Evolutionary conservation across 2,113 vertebrate species (phyloP).

Genomic region (Panthera tigris): DNA sequence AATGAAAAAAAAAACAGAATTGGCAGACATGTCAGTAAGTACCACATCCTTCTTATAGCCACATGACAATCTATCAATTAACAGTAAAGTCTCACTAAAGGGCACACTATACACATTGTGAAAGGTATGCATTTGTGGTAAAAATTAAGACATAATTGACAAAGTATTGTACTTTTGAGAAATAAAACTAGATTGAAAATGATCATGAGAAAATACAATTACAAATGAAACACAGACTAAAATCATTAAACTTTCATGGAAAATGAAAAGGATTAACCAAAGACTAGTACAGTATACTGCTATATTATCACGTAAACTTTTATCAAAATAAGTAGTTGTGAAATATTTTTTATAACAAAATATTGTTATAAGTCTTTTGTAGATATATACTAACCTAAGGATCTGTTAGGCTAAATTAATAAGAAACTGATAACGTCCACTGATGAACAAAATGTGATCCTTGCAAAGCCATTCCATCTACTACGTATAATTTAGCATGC

Average conservation of each 20-base stretch:
- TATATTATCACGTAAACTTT: neutral
- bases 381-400: neutral
- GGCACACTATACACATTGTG: neutral
- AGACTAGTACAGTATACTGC: neutral
- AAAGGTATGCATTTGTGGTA: neutral
- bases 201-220: neutral
- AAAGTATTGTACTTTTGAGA: neutral
- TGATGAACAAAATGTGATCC: slow-evolving; percentile 56
- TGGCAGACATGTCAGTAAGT: neutral
- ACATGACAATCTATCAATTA: neutral
- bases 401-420: neutral
- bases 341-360: slow-evolving; percentile 19
- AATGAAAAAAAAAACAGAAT: neutral
- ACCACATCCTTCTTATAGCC: neutral
- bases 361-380: neutral
- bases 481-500: slow-evolving; percentile 36
- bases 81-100: neutral
- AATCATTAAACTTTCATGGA: neutral
- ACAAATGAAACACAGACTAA: neutral
- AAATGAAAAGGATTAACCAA: neutral
- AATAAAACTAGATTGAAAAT: slow-evolving; percentile 14
- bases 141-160: neutral
- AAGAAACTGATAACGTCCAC: slow-evolving; percentile 50
- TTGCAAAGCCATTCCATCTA: slow-evolving; percentile 50
- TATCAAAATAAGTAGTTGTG: neutral